Base-by-base conservation (phyloP, 2,797 vertebrate species). In the Phyllotis vaccarum region DNA sequence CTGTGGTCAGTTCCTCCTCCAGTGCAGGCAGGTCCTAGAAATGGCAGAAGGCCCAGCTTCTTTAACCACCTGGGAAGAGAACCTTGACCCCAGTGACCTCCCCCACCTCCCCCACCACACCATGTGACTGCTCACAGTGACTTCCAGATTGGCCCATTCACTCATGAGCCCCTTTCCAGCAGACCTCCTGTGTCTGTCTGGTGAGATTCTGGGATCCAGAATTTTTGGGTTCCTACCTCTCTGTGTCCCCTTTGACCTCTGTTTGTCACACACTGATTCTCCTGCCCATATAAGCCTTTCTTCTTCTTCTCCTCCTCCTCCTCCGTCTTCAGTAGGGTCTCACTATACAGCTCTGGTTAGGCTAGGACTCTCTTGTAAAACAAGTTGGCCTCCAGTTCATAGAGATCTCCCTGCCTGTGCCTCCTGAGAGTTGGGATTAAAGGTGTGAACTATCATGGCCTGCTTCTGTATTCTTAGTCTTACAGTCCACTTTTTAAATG, bases 1-100 rank as follows among this genome's bases (percentile, higher is more conserved):
- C 96, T 96, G 78, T 68, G 95, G 91, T 86, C 68, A 86, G 90
- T 74, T 86, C 87, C 97, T 93, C 49, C 89, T 94, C 40, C 40
- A 79, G 88, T 40, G 56, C 11, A 60, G 92, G 90, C 96, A 85
- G 80, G 88, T 92, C 79, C 58, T 1, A 0, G 66, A 11, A n/a
- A n/a, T 76, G 81, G 85, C 24, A 80, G 31, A 76, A 76, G 43
- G 90, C 79, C 86, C 40, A n/a, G 62, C 60, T 95, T 93, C 81
- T 87, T 70, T 95, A 14, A 58, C 29, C 37, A n/a, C 86, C 93
- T 95, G 87, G 29, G 14, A 56, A 76, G 54, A 34, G 7, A 31
- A 74, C 79, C 79, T 85, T 60, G 46, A 82, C 5, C 64, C 75
- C 86, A 31, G 34, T 52, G 94, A 72, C 82, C 49, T 6, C 0